Conservation (phyloP, 1,140 invertebrate species). For the Papilio polyxenes region DNA sequence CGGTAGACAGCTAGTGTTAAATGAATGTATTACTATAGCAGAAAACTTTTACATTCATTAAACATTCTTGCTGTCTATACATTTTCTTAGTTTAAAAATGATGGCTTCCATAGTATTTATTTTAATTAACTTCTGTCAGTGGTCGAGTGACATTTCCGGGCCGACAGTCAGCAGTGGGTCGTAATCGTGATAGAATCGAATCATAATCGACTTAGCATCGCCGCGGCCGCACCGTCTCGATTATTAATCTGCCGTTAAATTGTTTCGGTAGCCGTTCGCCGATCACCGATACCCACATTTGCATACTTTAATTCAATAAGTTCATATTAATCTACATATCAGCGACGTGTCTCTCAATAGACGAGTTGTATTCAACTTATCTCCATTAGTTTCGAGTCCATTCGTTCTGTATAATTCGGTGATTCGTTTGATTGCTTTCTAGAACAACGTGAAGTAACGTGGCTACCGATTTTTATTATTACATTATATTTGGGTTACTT, state of each 20-base stretch:
- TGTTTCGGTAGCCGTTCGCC: slow-evolving; percentile 42
- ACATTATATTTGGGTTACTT: slow-evolving; percentile 2
- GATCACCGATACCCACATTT: slow-evolving; percentile 11
- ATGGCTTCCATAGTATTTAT: slow-evolving; percentile 48
- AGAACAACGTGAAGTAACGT: slow-evolving; percentile 8
- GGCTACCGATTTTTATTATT: slow-evolving; percentile 17
- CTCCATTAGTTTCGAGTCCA: background rate
- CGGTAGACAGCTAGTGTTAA: too few relatives aligned
- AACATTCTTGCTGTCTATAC: too few relatives aligned
- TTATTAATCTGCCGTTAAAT: slow-evolving; percentile 59
- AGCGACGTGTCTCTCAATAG: background rate
- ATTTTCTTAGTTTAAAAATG: slow-evolving; percentile 16
- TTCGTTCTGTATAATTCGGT: slow-evolving; percentile 20
- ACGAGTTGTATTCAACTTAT: slow-evolving; percentile 25
- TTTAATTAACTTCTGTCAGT: slow-evolving; percentile 59
- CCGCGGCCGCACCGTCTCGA: slow-evolving; percentile 36
- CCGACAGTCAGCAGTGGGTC: background rate
- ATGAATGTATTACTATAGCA: too few relatives aligned
- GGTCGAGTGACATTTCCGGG: slow-evolving; percentile 53
- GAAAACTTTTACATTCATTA: too few relatives aligned
- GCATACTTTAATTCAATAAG: slow-evolving; percentile 31
- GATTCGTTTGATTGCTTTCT: slow-evolving; percentile 3
- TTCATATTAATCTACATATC: slow-evolving; percentile 26
- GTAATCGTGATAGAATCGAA: slow-evolving; percentile 44
- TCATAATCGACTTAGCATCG: slow-evolving; percentile 52